phyloP scores from a whole-genome alignment of 2,797 vertebrate genomes.

The Huso huso region DNA sequence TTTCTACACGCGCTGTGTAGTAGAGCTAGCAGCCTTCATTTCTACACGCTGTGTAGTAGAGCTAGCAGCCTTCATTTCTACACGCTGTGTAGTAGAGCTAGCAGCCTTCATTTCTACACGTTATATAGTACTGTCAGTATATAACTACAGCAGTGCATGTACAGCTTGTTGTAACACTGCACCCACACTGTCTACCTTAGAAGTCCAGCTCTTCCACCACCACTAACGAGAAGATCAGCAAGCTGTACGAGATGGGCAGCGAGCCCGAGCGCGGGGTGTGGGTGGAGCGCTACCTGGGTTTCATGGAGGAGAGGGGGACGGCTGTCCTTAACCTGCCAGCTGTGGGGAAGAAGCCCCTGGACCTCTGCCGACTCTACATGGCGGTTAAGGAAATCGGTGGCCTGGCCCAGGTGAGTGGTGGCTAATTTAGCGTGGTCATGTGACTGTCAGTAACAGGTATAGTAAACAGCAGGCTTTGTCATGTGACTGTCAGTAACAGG shows the following conservation, averaged over 20 bases:
- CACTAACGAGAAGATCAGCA: slow-evolving; percentile 75
- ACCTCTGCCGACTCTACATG: slow-evolving; percentile 83
- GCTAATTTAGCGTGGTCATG: too few relatives aligned
- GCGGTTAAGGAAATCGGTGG: slow-evolving; percentile 87
- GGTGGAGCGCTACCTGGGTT: slow-evolving; percentile 85
- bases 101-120: too few relatives aligned
- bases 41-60: too few relatives aligned
- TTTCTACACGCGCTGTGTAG: too few relatives aligned
- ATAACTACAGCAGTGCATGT: too few relatives aligned
- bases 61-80: too few relatives aligned
- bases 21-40: too few relatives aligned
- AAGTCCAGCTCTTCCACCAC: slow-evolving; percentile 75
- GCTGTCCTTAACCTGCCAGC: slow-evolving; percentile 76
- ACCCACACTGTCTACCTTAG: slow-evolving; percentile 47
- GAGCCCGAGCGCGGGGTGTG: slow-evolving; percentile 82
- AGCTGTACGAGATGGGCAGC: slow-evolving; percentile 76
- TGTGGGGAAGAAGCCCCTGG: slow-evolving; percentile 87
- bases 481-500: too few relatives aligned
- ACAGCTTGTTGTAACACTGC: not conserved
- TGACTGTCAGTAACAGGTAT: too few relatives aligned
- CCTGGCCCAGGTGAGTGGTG: slow-evolving; percentile 75
- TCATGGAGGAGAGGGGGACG: slow-evolving; percentile 89
- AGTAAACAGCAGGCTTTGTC: too few relatives aligned
- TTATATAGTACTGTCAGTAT: too few relatives aligned
- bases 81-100: too few relatives aligned